Conservation (phyloP, 2,888 invertebrate species). For the Andrena haemorrhoa region DNA sequence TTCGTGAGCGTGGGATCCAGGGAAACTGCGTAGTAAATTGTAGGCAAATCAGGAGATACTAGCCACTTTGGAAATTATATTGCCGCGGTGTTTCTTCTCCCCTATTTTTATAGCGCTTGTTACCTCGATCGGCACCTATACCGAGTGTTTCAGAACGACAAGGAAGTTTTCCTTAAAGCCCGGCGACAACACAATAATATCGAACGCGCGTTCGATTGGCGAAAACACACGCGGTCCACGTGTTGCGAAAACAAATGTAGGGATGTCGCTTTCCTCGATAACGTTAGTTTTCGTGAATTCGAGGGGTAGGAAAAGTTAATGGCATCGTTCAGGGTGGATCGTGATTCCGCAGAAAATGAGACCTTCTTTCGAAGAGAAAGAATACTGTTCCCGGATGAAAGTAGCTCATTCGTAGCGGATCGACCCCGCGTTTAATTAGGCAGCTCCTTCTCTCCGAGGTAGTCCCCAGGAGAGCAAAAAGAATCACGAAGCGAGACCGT, state of each 20-base stretch:
- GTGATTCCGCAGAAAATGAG: conserved; percentile 56
- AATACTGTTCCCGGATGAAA: conserved; percentile 69
- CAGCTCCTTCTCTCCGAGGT: conserved; percentile 80
- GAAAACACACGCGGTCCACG: too few species aligned
- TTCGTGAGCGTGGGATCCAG: conserved; percentile 48
- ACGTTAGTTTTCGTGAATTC: conserved; percentile 25
- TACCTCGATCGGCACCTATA: conserved; percentile 9
- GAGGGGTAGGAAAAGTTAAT: conserved; percentile 57
- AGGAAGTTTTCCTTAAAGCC: not conserved
- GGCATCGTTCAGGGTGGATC: conserved; percentile 52
- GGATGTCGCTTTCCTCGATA: not conserved
- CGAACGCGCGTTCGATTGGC: too few species aligned
- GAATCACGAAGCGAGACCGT: conserved; percentile 82
- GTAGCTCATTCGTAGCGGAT: conserved; percentile 72
- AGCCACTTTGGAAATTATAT: conserved; percentile 60
- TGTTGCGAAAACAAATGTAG: not conserved
- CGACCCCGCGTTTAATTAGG: conserved; percentile 83
- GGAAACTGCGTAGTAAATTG: conserved; percentile 59
- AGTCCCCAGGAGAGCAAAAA: conserved; percentile 78
- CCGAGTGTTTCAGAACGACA: not conserved
- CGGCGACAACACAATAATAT: too few species aligned
- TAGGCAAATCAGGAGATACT: conserved; percentile 63
- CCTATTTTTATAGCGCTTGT: not conserved
- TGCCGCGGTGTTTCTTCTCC: not conserved
- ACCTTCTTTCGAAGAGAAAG: conserved; percentile 41